These are phyloP conservation scores for Piezodorus guildinii DNA, from an alignment of 1,140 invertebrate genomes.

Conservation along the genomic window DNA sequence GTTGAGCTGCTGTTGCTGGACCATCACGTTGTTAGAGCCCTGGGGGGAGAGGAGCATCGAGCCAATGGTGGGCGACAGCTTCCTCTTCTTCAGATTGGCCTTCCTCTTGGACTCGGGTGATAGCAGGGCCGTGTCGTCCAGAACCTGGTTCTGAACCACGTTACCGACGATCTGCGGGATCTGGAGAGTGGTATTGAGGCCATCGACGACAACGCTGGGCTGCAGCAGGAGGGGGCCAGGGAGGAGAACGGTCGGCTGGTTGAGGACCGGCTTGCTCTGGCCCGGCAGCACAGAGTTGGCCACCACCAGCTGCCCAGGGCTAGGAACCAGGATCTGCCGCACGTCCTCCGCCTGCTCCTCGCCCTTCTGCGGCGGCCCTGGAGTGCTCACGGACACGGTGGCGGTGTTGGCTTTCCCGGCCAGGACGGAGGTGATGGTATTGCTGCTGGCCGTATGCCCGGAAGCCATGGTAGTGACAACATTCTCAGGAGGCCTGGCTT, in stretches of 20 bases:
- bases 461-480: conserved; percentile 60
- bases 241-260: conserved; percentile 65
- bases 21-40: conserved; percentile 34
- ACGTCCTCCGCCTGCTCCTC: conserved; percentile 41
- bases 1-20: conserved; percentile 27
- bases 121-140: conserved; percentile 14
- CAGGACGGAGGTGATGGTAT: conserved; percentile 63
- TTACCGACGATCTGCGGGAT: conserved; percentile 39
- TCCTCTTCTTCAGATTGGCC: conserved; percentile 21
- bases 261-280: conserved; percentile 46
- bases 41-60: conserved; percentile 50
- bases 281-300: conserved; percentile 31
- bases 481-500: conserved; percentile 18
- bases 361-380: conserved; percentile 56
- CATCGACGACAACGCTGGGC: conserved; percentile 55
- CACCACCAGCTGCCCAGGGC: conserved; percentile 60
- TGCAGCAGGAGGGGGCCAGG: conserved; percentile 64
- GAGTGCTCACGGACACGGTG: conserved; percentile 51
- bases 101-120: conserved; percentile 25
- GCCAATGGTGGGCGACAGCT: conserved; percentile 18
- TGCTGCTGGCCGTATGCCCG: conserved; percentile 55
- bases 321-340: conserved; percentile 57
- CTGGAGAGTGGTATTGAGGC: conserved; percentile 52
- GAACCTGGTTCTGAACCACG: conserved; percentile 32
- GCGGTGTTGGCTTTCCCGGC: conserved; percentile 61